phyloP scores from a whole-genome alignment of 2,797 vertebrate species.

The Clarias platycephalus region DNA sequence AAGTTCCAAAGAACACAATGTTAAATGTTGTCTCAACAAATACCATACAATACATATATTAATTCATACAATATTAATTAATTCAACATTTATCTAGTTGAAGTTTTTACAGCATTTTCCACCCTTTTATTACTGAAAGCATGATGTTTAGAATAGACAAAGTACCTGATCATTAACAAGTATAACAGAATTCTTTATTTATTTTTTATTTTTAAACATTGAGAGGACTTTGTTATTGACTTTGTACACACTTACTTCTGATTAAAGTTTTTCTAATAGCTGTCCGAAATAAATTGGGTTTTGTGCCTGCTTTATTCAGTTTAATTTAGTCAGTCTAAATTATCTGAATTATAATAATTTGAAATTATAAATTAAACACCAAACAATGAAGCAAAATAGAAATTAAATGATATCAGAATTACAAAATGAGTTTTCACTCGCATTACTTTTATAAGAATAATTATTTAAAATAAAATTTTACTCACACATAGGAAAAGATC shows the following conservation, averaged over 20 bases:
- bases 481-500: not conserved
- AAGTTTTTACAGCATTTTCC: not conserved
- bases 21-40: too few species aligned
- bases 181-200: not conserved
- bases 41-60: too few species aligned
- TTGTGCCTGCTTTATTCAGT: not conserved
- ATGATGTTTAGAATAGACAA: not conserved
- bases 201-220: not conserved
- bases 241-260: not conserved
- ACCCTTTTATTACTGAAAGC: not conserved
- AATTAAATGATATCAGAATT: not conserved
- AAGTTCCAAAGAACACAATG: too few species aligned
- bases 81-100: too few species aligned
- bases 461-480: not conserved
- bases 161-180: not conserved
- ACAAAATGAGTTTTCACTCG: not conserved
- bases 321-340: not conserved
- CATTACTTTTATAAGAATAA: too few species aligned
- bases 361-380: too few species aligned
- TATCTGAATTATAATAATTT: not conserved
- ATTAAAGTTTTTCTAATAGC: not conserved
- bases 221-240: conserved; percentile 17
- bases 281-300: not conserved
- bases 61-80: too few species aligned
- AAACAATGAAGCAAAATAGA: not conserved